These are phyloP conservation scores for Arge pagana DNA, from an alignment of 2,888 invertebrate genomes.

Conservation along the genomic window DNA sequence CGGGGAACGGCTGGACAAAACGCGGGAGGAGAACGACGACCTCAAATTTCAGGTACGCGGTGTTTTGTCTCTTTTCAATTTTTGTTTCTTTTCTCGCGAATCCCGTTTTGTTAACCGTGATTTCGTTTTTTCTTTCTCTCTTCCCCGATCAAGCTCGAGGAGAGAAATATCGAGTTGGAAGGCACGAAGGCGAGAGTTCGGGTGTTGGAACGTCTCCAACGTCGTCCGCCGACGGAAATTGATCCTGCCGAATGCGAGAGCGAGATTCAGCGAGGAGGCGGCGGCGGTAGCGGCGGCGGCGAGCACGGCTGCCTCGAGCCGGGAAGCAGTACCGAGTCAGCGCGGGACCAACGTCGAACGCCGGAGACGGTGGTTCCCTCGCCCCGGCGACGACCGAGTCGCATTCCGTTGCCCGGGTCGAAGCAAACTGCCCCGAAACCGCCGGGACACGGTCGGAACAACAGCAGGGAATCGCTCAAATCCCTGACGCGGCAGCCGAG, in stretches of 20 bases:
- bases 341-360: conserved; percentile 64
- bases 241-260: conserved; percentile 57
- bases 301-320: conserved; percentile 60
- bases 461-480: conserved; percentile 52
- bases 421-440: conserved; percentile 68
- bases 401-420: conserved; percentile 70
- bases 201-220: conserved; percentile 68
- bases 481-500: conserved; percentile 48
- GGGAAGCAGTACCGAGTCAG: conserved; percentile 69
- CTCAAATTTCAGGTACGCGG: conserved; percentile 75
- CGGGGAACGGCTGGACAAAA: conserved; percentile 71
- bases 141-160: conserved; percentile 68
- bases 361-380: conserved; percentile 51
- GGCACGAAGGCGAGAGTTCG: conserved; percentile 79
- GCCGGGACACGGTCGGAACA: conserved; percentile 54
- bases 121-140: conserved; percentile 18
- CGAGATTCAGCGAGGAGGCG: conserved; percentile 60
- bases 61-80: conserved; percentile 10
- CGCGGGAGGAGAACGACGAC: conserved; percentile 79
- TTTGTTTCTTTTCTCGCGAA: background rate
- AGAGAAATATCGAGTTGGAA: conserved; percentile 81
- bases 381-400: conserved; percentile 66
- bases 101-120: background rate
- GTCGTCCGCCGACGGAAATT: conserved; percentile 57
- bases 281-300: conserved; percentile 47